Evolutionary conservation across 2,113 vertebrate genomes (phyloP), one percentile per base, ranked within the genome.

Genomic region (Turnix velox): DNA sequence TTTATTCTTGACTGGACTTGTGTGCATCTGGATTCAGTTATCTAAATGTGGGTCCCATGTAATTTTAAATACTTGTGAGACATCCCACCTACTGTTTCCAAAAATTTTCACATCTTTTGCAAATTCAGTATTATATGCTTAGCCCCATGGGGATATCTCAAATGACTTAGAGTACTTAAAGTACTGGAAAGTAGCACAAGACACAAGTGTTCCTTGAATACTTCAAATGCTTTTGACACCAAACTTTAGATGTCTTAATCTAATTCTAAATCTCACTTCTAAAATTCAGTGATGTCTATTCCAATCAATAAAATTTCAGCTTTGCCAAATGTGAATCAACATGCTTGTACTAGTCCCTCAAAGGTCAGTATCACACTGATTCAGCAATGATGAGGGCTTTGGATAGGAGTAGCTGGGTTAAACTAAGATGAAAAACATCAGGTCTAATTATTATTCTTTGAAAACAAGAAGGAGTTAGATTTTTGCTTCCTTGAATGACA

Each of bases 41-140:
- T 54, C 22, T 62, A 91, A 76, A 69, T 57, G 37, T 52, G 85
- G 61, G 12, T 72, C 20, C 27, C 48, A 24, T 65, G 45, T 52
- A 63, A 90, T 79, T 94, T 90, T 72, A 93, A 90, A 79, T 61
- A 42, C 17, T 84, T 61, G 33, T 87, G 40, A 87, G 82, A 83
- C 17, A 65, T 57, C 12, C 22, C 37, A 83, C 30, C 25, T 78
- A 33, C 62, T 73, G 37, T 57, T 57, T 94, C 33, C 12, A 82
- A 65, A 40, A 79, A 58, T 20, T 2, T 2, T 45, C 8, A 87
- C 69, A 46, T 67, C 51, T 87, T 81, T 81, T 82, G 39, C 57
- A 75, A 90, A 72, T 52, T 68, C 33, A 42, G 8, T 25, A 19
- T 72, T 28, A 33, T 48, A 12, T 51, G 22, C 35, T 42, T 42